These are phyloP conservation scores for Ceratina calcarata DNA, from an alignment of 1,140 invertebrate species.

Conservation along the genomic window DNA sequence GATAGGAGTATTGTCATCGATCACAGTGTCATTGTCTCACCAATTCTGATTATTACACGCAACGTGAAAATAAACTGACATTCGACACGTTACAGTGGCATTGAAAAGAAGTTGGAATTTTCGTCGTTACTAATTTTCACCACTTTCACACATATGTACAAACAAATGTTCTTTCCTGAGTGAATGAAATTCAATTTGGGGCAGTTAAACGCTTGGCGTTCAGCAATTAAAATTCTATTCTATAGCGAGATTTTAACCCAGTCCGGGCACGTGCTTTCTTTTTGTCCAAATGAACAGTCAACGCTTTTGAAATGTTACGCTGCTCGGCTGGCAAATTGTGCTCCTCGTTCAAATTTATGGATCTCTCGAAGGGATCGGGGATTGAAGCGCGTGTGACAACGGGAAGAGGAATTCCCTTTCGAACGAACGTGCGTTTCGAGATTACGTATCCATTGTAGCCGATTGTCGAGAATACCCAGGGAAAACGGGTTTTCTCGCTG, in stretches of 20 bases:
- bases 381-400: not conserved
- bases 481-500: not conserved
- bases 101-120: slow-evolving; percentile 18
- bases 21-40: slow-evolving; percentile 35
- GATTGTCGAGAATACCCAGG: not conserved
- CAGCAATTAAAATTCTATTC: slow-evolving; percentile 1
- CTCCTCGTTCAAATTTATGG: slow-evolving; percentile 1
- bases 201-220: not conserved
- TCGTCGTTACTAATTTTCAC: not conserved
- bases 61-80: slow-evolving; percentile 25
- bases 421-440: not conserved
- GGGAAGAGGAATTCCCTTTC: not conserved
- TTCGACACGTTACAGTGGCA: not conserved
- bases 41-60: slow-evolving; percentile 26
- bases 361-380: no score
- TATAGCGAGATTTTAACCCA: not conserved
- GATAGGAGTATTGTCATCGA: slow-evolving; percentile 26
- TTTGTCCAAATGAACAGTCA: not conserved
- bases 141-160: no score
- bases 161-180: not conserved
- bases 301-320: not conserved
- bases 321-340: not conserved
- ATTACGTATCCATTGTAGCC: slow-evolving; percentile 16
- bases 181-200: slow-evolving; percentile 1
- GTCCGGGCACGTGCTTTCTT: no score